Evolutionary conservation across 2,888 invertebrate species (phyloP), one percentile per base, ranked within the genome.

Genomic region (Tenthredo livida): DNA sequence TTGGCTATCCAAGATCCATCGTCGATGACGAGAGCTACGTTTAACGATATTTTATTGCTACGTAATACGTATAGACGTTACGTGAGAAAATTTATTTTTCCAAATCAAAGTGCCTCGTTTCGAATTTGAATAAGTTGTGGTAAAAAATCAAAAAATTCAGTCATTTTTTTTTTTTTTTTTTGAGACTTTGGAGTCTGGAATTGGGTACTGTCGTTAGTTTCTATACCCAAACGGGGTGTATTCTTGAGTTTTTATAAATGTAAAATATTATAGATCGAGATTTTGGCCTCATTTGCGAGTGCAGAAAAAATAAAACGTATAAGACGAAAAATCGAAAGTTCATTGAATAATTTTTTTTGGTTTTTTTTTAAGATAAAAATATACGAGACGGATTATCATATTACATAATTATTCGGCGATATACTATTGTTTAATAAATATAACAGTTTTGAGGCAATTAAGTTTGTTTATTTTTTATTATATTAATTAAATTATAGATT

Each of bases 1-100:
- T 93, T 83, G 92, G 92, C 33, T 92, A 91, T 86, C 88, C 91
- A 17, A 90, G 93, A 89, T 93, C 93, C 54, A 90, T 93, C 87
- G 91, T 92, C 65, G 93, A 93, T 85, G 93, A 93, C 85, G 93
- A 93, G 85, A 93, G 93, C 86, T 93, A 93, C 86, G 93, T 93
- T 83, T 93, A 90, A 92, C 43, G 65, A 33, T 58, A 58, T 33
- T 17, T 77, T 33, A 54, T 17, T 12, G 29, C 25, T 17, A 73
- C n/a, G 29, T n/a, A 54, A 2, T 29, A 2, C 29, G 29, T n/a
- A n/a, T 17, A 17, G 17, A 54, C n/a, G n/a, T 7, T 54, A 54
- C 54, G n/a, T 54, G 7, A 54, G n/a, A 7, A 7, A 54, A 54
- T 54, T 47, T 33, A 33, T 33, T 33, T 4, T 67, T 33, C 67